Conservation (phyloP, 2,888 invertebrate genomes). For the Amphiduros pacificus region DNA sequence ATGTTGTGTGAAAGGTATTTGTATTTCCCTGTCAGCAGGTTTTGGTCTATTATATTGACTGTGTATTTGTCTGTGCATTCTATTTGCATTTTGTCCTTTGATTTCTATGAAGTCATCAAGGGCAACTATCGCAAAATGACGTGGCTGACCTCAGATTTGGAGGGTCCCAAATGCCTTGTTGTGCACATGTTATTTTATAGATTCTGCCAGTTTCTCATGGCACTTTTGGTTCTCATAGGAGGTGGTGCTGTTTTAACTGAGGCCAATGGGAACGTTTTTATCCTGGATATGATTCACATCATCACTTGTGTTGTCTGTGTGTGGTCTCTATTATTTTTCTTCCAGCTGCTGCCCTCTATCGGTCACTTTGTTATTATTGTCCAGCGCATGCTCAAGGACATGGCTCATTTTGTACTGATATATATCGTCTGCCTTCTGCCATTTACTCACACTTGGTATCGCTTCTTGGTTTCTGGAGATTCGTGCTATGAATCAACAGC, state of each 20-base stretch:
- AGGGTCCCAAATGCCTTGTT: background rate
- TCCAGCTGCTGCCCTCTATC: background rate
- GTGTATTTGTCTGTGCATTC: background rate
- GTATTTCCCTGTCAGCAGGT: background rate
- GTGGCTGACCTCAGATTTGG: background rate
- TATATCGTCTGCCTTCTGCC: background rate
- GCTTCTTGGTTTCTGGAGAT: background rate
- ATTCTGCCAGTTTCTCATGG: background rate
- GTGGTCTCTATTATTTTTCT: constrained; percentile 4
- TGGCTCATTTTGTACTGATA: background rate
- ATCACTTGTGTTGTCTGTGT: background rate
- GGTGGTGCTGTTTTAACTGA: background rate
- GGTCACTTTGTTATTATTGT: background rate
- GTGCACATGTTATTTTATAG: background rate
- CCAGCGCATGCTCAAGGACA: background rate
- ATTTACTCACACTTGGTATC: background rate
- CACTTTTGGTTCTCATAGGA: background rate
- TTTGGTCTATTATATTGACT: background rate
- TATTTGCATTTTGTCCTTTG: background rate
- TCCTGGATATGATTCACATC: background rate
- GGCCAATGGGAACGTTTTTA: no score
- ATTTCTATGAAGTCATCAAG: background rate
- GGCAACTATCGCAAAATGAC: background rate
- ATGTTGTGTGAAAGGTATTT: background rate
- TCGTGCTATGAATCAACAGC: background rate